Evolutionary conservation across 2,888 invertebrate genomes (phyloP).

Genomic region (Acleris laterana): DNA sequence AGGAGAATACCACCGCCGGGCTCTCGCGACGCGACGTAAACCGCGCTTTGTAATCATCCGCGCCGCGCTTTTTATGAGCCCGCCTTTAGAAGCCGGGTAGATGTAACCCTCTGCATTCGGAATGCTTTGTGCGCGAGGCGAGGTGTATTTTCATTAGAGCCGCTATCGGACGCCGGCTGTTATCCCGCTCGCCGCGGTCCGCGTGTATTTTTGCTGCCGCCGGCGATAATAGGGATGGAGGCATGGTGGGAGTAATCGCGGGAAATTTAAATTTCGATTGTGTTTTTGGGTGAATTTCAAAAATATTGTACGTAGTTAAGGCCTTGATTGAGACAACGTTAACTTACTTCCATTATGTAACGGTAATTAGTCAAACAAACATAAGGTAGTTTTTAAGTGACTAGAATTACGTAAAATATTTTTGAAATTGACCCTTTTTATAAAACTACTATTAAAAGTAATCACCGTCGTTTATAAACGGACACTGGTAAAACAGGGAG

Average conservation of each 20-base stretch:
- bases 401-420: no score
- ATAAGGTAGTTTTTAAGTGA: no score
- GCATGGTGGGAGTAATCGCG: neutral
- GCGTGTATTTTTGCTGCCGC: constrained; percentile 56
- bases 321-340: no score
- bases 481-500: no score
- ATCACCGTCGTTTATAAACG: no score
- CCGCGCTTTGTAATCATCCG: constrained; percentile 77
- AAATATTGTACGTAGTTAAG: no score
- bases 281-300: no score
- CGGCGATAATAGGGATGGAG: constrained; percentile 18
- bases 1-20: constrained; percentile 51
- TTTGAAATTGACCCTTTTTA: no score
- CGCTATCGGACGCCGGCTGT: constrained; percentile 41
- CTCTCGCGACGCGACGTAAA: constrained; percentile 62
- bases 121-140: constrained; percentile 3
- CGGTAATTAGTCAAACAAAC: no score
- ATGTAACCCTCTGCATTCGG: constrained; percentile 58
- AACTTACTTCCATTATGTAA: no score
- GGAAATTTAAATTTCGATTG: neutral
- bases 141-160: constrained; percentile 19
- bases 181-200: constrained; percentile 57
- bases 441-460: no score
- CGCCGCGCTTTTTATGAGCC: constrained; percentile 79
- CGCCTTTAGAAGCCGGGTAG: constrained; percentile 74